These are phyloP conservation scores for Syngnathoides biaculeatus DNA, from an alignment of 2,113 vertebrate genomes.

Conservation along the genomic window DNA sequence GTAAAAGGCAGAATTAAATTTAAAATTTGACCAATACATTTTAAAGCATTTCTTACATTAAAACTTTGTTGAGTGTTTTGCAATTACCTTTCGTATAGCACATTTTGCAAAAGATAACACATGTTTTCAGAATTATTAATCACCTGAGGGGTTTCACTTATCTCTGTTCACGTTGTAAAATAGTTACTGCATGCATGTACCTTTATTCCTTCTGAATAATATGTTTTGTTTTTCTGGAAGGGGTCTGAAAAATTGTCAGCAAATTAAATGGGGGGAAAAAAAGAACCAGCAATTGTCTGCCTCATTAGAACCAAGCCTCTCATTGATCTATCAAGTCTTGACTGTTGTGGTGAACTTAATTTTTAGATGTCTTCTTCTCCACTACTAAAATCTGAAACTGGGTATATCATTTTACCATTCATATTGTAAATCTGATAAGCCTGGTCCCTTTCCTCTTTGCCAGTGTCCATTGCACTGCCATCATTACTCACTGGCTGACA, in stretches of 20 bases:
- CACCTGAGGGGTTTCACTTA: background rate
- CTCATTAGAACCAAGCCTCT: background rate
- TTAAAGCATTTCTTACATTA: background rate
- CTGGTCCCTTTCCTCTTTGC: slow-evolving; percentile 53
- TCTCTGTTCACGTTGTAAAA: background rate
- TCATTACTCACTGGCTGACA: slow-evolving; percentile 66
- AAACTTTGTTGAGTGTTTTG: background rate
- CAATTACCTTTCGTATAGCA: background rate
- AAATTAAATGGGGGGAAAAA: background rate
- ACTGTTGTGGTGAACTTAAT: slow-evolving; percentile 41
- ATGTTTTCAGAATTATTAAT: background rate
- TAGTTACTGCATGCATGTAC: background rate
- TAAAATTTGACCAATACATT: background rate
- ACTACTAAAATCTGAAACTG: slow-evolving; percentile 48
- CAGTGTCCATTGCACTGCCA: slow-evolving; percentile 53
- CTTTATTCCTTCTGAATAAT: background rate
- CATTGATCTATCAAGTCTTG: background rate
- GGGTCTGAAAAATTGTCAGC: background rate
- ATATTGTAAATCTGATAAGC: slow-evolving; percentile 56
- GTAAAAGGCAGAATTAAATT: background rate
- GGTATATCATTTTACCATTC: slow-evolving; percentile 58
- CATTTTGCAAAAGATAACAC: background rate
- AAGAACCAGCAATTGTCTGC: background rate
- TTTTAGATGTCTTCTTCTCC: slow-evolving; percentile 47
- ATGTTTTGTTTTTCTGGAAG: background rate